phyloP scores from a whole-genome alignment of 2,113 vertebrate species.

The Nanorana parkeri region DNA sequence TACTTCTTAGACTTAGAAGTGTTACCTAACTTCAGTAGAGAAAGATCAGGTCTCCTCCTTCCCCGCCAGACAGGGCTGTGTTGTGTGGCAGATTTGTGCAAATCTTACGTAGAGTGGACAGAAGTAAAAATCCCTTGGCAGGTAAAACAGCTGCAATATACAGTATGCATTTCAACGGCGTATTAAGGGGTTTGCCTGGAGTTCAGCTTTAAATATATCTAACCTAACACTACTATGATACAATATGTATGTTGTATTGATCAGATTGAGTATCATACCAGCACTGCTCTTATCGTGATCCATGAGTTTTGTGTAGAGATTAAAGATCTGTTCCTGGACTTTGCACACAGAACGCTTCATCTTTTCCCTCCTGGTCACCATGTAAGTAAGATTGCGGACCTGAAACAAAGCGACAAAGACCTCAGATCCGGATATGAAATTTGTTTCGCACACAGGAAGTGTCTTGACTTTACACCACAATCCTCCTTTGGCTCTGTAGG shows the following conservation, averaged over 20 bases:
- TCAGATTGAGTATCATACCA: constrained; percentile 73
- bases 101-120: too few species aligned
- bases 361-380: constrained; percentile 97
- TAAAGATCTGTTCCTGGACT: constrained; percentile 96
- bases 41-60: too few species aligned
- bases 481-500: constrained; percentile 3
- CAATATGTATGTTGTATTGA: neutral
- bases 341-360: constrained; percentile 93
- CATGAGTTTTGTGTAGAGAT: constrained; percentile 82
- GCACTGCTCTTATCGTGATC: constrained; percentile 82
- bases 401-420: constrained; percentile 63
- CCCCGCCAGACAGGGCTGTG: too few species aligned
- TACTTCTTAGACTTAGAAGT: too few species aligned
- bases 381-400: constrained; percentile 98
- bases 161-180: too few species aligned
- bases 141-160: too few species aligned
- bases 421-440: neutral
- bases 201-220: too few species aligned
- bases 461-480: constrained; percentile 14
- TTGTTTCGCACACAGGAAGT: constrained; percentile 9
- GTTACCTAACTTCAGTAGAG: too few species aligned
- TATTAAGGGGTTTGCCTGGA: too few species aligned
- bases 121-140: too few species aligned
- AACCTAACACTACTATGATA: neutral
- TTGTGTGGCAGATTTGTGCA: too few species aligned